phyloP scores from a whole-genome alignment of 2,888 invertebrate species.

The Drosophila setosimentum region DNA sequence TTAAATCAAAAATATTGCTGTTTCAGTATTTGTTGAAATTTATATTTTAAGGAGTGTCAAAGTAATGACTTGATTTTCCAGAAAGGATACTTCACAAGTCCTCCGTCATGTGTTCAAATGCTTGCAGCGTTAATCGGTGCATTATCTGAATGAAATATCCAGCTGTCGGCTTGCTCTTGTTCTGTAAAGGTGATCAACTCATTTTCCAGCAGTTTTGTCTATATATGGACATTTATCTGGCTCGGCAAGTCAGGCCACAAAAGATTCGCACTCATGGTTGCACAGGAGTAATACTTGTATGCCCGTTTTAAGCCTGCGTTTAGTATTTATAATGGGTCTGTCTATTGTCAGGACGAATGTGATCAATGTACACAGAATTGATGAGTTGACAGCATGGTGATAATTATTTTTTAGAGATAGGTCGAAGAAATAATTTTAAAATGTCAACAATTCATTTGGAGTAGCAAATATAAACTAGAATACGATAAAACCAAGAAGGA shows the following conservation, averaged over 20 bases:
- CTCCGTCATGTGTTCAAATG: not conserved
- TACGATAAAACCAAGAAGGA: not conserved
- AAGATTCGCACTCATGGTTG: not conserved
- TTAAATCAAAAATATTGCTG: not conserved
- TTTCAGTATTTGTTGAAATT: not conserved
- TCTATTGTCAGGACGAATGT: not conserved
- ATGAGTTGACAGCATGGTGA: not conserved
- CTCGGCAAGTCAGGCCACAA: not conserved
- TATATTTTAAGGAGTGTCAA: rapidly evolving
- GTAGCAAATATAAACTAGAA: not conserved
- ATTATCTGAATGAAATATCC: not conserved
- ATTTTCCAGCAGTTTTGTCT: not conserved
- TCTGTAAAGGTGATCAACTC: not conserved
- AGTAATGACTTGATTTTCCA: not conserved
- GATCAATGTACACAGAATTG: not conserved
- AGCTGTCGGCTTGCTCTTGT: not conserved
- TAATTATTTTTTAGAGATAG: not conserved
- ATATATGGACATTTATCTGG: not conserved
- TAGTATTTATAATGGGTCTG: not conserved
- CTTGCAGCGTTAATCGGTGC: not conserved
- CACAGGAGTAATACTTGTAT: not conserved
- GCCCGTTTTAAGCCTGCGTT: not conserved
- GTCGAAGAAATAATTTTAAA: not conserved
- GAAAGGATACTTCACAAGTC: not conserved
- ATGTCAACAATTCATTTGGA: not conserved